Evolutionary conservation across 2,797 vertebrate genomes (phyloP), one percentile per base, ranked within the genome.

Genomic region (Oreortyx pictus): DNA sequence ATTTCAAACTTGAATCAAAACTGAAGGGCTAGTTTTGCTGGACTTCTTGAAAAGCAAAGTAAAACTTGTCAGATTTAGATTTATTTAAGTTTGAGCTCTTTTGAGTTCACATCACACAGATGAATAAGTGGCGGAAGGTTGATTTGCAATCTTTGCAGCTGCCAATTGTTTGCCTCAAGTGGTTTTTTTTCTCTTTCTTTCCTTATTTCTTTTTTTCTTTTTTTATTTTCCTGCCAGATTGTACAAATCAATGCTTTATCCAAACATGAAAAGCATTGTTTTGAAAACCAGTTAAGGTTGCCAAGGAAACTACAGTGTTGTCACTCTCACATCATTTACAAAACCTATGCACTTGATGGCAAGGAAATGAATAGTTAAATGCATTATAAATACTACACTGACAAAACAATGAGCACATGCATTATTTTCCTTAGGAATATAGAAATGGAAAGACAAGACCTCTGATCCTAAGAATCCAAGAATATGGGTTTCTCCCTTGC

Each of bases 291-390:
- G 59, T 89, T 94, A 82, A 81, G 52, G 92, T 94, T 96, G 82
- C 84, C 86, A 94, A 75, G 94, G 92, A 78, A 90, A 96, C 90
- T 39, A 82, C 43, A 75, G 9, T 62, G 59, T 93, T 96, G 91
- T 92, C 75, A 82, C 50, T 89, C 59, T 87, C 90, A 93, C 90
- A 92, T 95, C 37, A 93, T 94, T 96, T 94, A 90, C n/a, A 87
- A 92, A 92, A 92, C 49, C 82, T 80, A 52, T 94, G 81, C 27
- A 82, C 16, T 94, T 94, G 62, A 85, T 85, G 82, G 91, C 66
- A 96, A 87, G 79, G 86, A 95, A 96, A 94, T 90, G 54, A 94
- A 81, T 92, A 94, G 86, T 93, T 88, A 93, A 95, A 93, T 41
- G 29, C 44, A 80, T 77, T 86, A 77, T 93, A 91, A 94, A 93